Base-by-base conservation (phyloP, 2,888 invertebrate species). In the Deroplatys truncata region DNA sequence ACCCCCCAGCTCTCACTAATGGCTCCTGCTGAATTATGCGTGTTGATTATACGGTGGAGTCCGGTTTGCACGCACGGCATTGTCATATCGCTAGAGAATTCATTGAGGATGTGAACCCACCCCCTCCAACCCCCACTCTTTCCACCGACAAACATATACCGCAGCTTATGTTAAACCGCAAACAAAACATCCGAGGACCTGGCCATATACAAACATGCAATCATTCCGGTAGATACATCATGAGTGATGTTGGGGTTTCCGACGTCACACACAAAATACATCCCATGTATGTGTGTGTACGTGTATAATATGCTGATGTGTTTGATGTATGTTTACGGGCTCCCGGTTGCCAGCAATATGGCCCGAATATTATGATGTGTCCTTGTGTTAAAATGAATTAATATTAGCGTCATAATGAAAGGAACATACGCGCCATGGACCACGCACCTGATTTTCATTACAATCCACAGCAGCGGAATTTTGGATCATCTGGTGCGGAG, bases 201-300 rank as follows among this genome's bases (percentile, higher is more conserved):
- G 49, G 35, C 85, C 82, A 85, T 89, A 82, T 85, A 35, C 88
- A 84, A 85, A 85, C 89, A 89, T 89, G 89, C 89, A 89, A 89
- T 89, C 89, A 89, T 89, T 89, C 89, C 89, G 85, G 89, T 85
- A 89, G 89, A 89, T 89, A 89, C 85, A 89, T 85, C 89, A 89
- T 85, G 89, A 85, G 82, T 85, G 89, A 89, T 89, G 85, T 84
- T 87, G 83, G 83, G 31, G 89, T 82, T 89, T 89, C 89, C 89
- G 89, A 89, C 89, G 89, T 84, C 28, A 72, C 89, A 85, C 35
- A 83, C 87, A 87, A 87, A 83, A 87, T 87, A 43, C 87, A 87
- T 83, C 83, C 87, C 87, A 43, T 85, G 49, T 28, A 43, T 85
- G 82, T 35, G 82, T 83, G 56, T 84, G 82, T 89, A 82, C 89